Evolutionary conservation across 2,113 vertebrate species (phyloP), one percentile per base, ranked within the genome.

Genomic region (Blennius ocellaris): DNA sequence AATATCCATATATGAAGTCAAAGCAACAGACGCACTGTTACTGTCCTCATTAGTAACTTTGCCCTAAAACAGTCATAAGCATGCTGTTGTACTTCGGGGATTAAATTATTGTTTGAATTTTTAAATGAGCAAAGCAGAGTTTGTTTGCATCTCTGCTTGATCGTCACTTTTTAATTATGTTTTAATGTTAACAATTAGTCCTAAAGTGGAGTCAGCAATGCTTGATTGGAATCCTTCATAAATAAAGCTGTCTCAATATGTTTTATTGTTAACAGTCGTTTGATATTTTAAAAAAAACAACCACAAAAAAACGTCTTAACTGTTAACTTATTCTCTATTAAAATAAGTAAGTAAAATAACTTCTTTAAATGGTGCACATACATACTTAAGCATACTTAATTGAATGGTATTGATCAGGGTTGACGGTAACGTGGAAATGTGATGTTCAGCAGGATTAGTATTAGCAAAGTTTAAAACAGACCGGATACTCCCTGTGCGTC

Each of bases 131-230:
- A 69, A 77, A 78, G 64, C 77, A 74, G 65, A 60, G 76, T 69
- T 51, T 66, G 82, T 85, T 85, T 79, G 44, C 15, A 6, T 79
- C 78, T 87, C 58, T 93, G 90, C 87, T 90, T 88, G 79, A 88
- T 94, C 90, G 89, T 89, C 90, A 93, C 69, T 90, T 93, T 92
- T 93, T 93, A 94, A 93, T 94, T 93, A 87, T 90, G 84, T 92
- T 93, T 94, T 93, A 94, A 94, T 94, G 91, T 91, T 89, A 92
- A 93, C 87, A 94, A 93, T 94, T 94, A 94, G 93, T 76, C 74
- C 60, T 59, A 67, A 88, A 85, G 77, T 88, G 76, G 90, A 90
- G 91, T 94, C 92, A 94, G 93, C 93, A 92, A 82, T 65, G 78
- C 65, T 87, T 89, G 80, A 92, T 79, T 88, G 73, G 78, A 84